These are phyloP conservation scores for Epinephelus cyanopodus DNA, from an alignment of 2,113 vertebrate genomes.

Conservation along the genomic window DNA sequence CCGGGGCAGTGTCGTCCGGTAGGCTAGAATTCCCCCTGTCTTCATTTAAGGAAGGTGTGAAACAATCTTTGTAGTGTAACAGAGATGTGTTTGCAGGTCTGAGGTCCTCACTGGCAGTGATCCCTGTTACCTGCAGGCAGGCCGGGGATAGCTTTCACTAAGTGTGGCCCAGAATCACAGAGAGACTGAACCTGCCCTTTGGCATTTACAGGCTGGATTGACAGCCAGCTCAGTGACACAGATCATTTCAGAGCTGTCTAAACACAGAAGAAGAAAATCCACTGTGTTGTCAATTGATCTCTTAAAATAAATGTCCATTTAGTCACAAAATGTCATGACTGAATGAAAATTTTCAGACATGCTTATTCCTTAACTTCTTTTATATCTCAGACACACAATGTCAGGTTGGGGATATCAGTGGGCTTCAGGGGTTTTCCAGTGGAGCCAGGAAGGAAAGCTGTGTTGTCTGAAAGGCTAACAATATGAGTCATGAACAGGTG, in stretches of 20 bases:
- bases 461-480: constrained; percentile 16
- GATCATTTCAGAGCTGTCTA: constrained; percentile 26
- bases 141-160: constrained; percentile 65
- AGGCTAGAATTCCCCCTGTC: constrained; percentile 36
- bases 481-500: constrained; percentile 15
- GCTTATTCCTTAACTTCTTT: not conserved
- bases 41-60: constrained; percentile 54
- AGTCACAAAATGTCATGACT: constrained; percentile 18
- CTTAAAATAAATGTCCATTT: not conserved
- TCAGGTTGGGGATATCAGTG: constrained; percentile 15
- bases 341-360: not conserved
- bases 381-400: not conserved
- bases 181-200: constrained; percentile 15
- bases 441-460: constrained; percentile 23
- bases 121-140: constrained; percentile 65
- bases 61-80: constrained; percentile 60
- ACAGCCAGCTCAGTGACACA: constrained; percentile 30
- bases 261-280: constrained; percentile 17
- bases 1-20: not conserved
- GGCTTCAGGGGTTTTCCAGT: constrained; percentile 28
- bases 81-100: constrained; percentile 50
- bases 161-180: constrained; percentile 31
- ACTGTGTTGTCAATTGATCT: not conserved
- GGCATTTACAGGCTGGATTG: constrained; percentile 32
- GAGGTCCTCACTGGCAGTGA: constrained; percentile 35